Evolutionary conservation across 2,888 invertebrate genomes (phyloP), one percentile per base, ranked within the genome.

Genomic region (Pilophorus perplexus): DNA sequence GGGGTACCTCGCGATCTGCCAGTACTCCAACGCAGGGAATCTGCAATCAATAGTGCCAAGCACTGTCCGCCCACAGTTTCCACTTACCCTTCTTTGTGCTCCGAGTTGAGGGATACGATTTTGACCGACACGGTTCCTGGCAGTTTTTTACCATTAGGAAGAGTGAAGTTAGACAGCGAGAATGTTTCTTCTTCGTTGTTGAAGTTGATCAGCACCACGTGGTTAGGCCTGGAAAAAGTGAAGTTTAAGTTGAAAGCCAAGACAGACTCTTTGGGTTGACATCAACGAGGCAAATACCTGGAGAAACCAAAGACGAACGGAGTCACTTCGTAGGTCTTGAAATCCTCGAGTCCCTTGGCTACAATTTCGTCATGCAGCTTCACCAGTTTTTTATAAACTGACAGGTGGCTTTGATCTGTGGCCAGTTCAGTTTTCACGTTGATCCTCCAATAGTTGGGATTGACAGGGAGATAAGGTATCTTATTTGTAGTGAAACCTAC

Each of bases 381-480:
- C 14, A 0, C 59, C 3, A 59, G 33, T 10, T 68, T 46, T 40
- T 72, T 72, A 68, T 72, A 73, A 18, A 72, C 66, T 20, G 64
- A 60, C 16, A 72, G 66, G 38, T 73, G 72, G n/a, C 71, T 72
- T 5, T 16, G 42, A 0, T 25, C 10, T 0, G 57, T 54, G 0
- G 38, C 38, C 2, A 23, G 54, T 55, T 73, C 70, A 0, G 42
- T 46, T 12, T 69, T 54, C 6, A 72, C 69, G 75, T 89, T 89
- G 8, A 83, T 74, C 6, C 77, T 79, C 69, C 71, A 72, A 73
- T 82, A 87, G 73, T 87, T 84, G 0, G 80, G 75, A 67, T 85
- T 81, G 0, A 89, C 80, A 0, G 88, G 88, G 6, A 89, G 74
- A 88, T 89, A 89, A 0, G 87, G 83, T 0, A 73, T 74, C 0